Base-by-base conservation (phyloP, 2,797 vertebrate species). In the Tarsius wallacei region DNA sequence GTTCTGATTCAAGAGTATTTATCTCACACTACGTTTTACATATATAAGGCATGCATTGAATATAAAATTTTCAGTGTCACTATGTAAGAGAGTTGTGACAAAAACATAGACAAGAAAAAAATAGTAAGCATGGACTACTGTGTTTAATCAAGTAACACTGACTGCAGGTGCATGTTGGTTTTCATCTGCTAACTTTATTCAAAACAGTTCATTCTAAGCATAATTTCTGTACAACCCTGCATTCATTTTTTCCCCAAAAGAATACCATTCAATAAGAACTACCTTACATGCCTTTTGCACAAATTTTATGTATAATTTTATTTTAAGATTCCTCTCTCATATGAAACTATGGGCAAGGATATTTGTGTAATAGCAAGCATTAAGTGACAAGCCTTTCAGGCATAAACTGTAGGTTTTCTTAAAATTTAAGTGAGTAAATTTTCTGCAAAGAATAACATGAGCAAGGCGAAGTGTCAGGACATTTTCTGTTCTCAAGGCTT, bases 341-440 rank as follows among this genome's bases (percentile, higher is more conserved):
- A 55, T 47, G 42, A 73, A 85, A 78, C 5, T 66, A 0, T 82
- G 51, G 28, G 21, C 87, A 61, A 53, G 42, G 42, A 86, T 51
- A 89, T 76, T 64, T 91, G 21, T 55, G 15, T 47, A 93, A 47
- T 55, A 22, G 17, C 51, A 87, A 7, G 4, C 16, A 83, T 19
- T 92, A 73, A 61, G 33, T 22, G 71, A 53, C 26, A 91, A 55
- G 68, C 1, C 19, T 83, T 51, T 68, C 21, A 55, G 33, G 68
- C 1, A 82, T 21, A 76, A 92, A 61, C 16, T 74, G 80, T 51
- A 14, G 15, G 55, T 76, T 70, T 81, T 90, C 53, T 59, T 90
- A 84, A 90, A 94, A 93, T 94, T 84, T 42, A 33, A 11, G n/a
- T 93, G 26, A 81, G 36, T 81, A 42, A 53, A 28, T 80, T 81